Base-by-base conservation (phyloP, 2,797 vertebrate species). In the Paedocypris micromegethes region DNA sequence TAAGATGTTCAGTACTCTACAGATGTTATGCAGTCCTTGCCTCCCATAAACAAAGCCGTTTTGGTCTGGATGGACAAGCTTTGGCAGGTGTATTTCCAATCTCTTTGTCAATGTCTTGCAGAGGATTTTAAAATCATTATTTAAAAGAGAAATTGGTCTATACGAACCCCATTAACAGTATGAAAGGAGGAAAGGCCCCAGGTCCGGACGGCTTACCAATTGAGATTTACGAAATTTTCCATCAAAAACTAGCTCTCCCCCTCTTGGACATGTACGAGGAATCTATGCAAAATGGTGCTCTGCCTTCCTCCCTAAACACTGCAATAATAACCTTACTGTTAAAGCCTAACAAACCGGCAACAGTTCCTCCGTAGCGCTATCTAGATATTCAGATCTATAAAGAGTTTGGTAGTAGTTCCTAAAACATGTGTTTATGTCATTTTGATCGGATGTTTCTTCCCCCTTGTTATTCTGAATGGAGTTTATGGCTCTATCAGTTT, bases 61-160 rank as follows among this genome's bases (percentile, higher is more conserved):
- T 61, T 49, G 38, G 3, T 49, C 46, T 1, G n/a, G 39, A 9
- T 48, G 46, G 6, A 61, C 38, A 6, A 56, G 54, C 40, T 56
- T 56, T 1, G 54, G 40, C 3, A 56, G 9, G 6, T 56, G 9
- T 56, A 42, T 56, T 56, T 9, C 41, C 23, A 57, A 6, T 57
- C 5, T 57, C 5, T 43, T 57, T 9, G 9, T 4, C 43, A 43
- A 39, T 3, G 6, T 49, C 9, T 64, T 64, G 2, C 55, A 65
- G 40, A 66, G 43, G 9, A 66, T 61, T 42, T 72, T 66, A n/a
- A 59, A 43, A 55, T 64, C 54, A 59, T 68, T 74, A 7, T 74
- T 74, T 3, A 66, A 9, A 4, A 70, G 61, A 42, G 49, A 65
- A 38, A 74, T 56, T 48, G 67, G 72, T 43, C 67, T 70, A 42